Base-by-base conservation (phyloP, 2,797 vertebrate species). In the Pseudocheirus occidentalis region DNA sequence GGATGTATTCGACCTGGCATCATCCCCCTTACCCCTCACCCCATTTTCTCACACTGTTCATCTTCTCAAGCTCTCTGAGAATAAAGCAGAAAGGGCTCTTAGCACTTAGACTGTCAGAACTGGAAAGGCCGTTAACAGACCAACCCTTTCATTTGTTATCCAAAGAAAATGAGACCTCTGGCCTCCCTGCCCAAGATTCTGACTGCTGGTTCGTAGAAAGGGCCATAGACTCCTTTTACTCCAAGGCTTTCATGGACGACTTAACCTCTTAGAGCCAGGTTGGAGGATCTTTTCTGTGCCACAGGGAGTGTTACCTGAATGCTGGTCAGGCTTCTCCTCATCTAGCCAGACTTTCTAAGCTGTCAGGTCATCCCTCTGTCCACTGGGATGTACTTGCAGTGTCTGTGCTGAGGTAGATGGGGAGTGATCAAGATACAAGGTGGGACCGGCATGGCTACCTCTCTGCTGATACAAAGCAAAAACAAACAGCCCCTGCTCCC, bases 21-120 rank as follows among this genome's bases (percentile, higher is more conserved):
- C 59, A 55, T 57, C 34, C 40, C 6, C 31, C 56, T 18, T 59
- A 55, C 59, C 16, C n/a, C 14, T 2, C 29, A 12, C 34, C 40
- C 0, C 10, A 24, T 52, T n/a, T 66, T 62, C 90, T 46, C 29
- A 18, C 10, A 2, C 46, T 5, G 5, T 57, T 73, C 21, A 0
- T 54, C 9, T 1, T 34, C 73, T 90, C 40, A 11, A 6, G 1
- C 10, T 21, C 6, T 34, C 52, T 16, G 46, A 87, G 73, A 73
- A 50, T 40, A 21, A 87, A 81, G 73, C 40, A 87, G 40, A 18
- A 81, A 81, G n/a, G 21, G 6, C 10, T n/a, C 6, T 73, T 73
- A 21, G 21, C 13, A 81, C 66, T 24, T 21, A 81, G 40, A 81
- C 18, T 40, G n/a, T 40, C n/a, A 81, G 18, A 81, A 18, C 66